These are phyloP conservation scores for Cephus pulcher DNA, from an alignment of 2,888 invertebrate genomes.

Conservation along the genomic window DNA sequence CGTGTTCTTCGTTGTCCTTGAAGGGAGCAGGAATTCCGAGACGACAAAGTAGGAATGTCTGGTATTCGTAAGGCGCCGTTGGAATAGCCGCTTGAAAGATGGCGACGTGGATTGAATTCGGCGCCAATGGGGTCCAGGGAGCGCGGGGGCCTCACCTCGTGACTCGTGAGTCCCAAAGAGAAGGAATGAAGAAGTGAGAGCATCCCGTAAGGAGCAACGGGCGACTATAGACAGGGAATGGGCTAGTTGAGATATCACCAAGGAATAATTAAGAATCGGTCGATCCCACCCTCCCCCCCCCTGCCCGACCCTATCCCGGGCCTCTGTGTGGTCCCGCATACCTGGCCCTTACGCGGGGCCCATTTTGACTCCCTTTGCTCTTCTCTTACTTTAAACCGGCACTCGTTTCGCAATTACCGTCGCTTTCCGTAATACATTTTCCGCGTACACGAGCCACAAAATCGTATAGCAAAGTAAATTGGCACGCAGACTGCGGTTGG, in stretches of 20 bases:
- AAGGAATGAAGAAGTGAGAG: background rate
- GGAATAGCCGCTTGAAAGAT: background rate
- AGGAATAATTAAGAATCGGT: slow-evolving; percentile 16
- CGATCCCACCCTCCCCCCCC: background rate
- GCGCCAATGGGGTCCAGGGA: background rate
- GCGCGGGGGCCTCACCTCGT: background rate
- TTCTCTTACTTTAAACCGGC: background rate
- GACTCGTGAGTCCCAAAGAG: background rate
- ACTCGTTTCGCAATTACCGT: background rate
- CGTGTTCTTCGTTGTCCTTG: background rate
- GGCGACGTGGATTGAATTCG: background rate
- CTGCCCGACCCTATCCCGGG: background rate
- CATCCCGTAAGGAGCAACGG: background rate
- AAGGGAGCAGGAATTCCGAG: background rate
- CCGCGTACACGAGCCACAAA: background rate
- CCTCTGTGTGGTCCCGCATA: slow-evolving; percentile 1
- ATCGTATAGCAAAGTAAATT: background rate
- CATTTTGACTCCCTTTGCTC: background rate
- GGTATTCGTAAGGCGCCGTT: slow-evolving; percentile 1
- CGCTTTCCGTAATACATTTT: background rate
- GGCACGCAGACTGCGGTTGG: background rate
- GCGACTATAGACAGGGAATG: background rate
- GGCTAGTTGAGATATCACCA: slow-evolving; percentile 30
- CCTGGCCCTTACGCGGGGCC: background rate
- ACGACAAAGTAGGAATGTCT: slow-evolving; percentile 7